Evolutionary conservation across 1,140 invertebrate species (phyloP).

Genomic region (Oedothorax gibbosus): DNA sequence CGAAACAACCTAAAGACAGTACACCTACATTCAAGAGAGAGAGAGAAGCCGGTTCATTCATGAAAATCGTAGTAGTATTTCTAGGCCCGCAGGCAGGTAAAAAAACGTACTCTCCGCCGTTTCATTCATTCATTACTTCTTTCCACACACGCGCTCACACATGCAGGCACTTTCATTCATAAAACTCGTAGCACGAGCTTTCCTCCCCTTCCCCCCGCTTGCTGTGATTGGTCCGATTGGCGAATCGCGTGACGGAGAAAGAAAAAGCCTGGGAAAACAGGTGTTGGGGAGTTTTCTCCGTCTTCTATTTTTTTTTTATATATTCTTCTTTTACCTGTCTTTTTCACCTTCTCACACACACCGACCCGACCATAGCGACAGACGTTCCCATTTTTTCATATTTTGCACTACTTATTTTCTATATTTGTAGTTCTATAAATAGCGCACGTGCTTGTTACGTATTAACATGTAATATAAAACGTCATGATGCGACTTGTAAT

Average conservation of each 20-base stretch:
- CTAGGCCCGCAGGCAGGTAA: conserved; percentile 56
- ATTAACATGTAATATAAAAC: too few relatives aligned
- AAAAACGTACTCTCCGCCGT: conserved; percentile 39
- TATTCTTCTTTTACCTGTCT: conserved; percentile 16
- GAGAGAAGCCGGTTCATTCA: conserved; percentile 51
- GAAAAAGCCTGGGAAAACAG: conserved; percentile 57
- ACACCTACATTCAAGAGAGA: conserved; percentile 32
- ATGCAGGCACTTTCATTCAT: conserved; percentile 53
- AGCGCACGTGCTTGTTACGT: too few relatives aligned
- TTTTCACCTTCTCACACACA: conserved; percentile 35
- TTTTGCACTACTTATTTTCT: too few relatives aligned
- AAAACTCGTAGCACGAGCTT: conserved; percentile 44
- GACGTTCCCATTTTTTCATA: too few relatives aligned
- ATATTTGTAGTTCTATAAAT: too few relatives aligned
- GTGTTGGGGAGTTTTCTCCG: conserved; percentile 34
- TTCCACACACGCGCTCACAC: conserved; percentile 51
- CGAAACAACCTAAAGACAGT: conserved; percentile 38
- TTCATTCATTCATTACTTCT: conserved; percentile 57
- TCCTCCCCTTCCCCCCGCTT: conserved; percentile 4
- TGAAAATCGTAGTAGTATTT: conserved; percentile 54
- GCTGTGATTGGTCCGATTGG: conserved; percentile 43
- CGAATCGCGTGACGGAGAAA: conserved; percentile 50
- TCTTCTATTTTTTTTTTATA: not conserved
- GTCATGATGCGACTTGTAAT: too few relatives aligned
- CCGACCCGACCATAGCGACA: not conserved